These are phyloP conservation scores for Rhagoletis zephyria DNA, from an alignment of 1,140 invertebrate genomes.

Conservation along the genomic window DNA sequence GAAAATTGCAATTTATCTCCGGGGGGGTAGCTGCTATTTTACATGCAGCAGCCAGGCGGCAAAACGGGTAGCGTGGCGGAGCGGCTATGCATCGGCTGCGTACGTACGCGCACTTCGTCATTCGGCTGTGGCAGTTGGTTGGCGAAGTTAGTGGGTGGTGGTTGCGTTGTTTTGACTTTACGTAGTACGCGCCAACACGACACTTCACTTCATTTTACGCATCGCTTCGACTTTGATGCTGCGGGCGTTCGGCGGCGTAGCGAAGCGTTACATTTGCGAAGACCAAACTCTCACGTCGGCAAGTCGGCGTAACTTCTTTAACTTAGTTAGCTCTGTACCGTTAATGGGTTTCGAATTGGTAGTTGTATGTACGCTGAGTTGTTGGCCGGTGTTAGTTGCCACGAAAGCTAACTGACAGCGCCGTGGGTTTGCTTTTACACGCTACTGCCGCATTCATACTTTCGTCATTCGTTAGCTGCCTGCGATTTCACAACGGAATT, in stretches of 20 bases:
- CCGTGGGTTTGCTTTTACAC: neutral
- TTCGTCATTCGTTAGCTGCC: neutral
- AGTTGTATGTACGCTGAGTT: neutral
- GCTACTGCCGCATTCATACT: neutral
- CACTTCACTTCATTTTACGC: conserved; percentile 44
- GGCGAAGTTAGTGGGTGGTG: neutral
- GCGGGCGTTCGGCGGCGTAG: neutral
- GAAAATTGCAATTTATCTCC: conserved; percentile 45
- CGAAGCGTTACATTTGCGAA: neutral
- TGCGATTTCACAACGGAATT: conserved; percentile 16
- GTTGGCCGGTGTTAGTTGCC: neutral
- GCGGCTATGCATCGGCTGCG: neutral
- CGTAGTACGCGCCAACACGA: neutral
- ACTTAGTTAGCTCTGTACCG: conserved; percentile 37
- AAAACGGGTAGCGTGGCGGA: neutral
- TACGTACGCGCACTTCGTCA: too few relatives aligned
- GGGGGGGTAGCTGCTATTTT: neutral
- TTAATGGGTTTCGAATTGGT: conserved; percentile 48
- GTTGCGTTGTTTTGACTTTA: neutral
- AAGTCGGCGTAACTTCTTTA: conserved; percentile 40
- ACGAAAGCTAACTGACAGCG: neutral
- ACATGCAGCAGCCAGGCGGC: neutral
- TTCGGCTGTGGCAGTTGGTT: neutral
- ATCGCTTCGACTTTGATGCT: conserved; percentile 5
- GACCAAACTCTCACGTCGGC: conserved; percentile 9